These are phyloP conservation scores for Nebria brevicollis DNA, from an alignment of 2,888 invertebrate genomes.

Conservation along the genomic window DNA sequence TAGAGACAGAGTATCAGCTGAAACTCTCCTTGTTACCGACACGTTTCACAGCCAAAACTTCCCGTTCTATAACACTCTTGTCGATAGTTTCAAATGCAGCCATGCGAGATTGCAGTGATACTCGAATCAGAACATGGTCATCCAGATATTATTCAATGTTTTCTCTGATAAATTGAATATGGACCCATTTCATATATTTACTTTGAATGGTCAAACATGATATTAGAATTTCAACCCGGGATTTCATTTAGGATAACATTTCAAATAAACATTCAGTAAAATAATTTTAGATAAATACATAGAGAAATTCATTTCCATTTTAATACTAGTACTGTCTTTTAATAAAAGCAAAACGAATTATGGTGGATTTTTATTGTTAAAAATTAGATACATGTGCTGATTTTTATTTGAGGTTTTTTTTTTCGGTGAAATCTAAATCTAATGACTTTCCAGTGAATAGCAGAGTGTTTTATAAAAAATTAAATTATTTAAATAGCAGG, in stretches of 20 bases:
- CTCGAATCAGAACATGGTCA: background rate
- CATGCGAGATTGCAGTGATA: slow-evolving; percentile 14
- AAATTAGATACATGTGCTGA: background rate
- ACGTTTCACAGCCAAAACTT: background rate
- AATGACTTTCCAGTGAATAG: slow-evolving; percentile 24
- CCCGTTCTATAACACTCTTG: background rate
- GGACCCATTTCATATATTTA: background rate
- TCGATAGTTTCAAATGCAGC: slow-evolving; percentile 16
- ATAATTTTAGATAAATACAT: too few relatives aligned
- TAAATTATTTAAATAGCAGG: slow-evolving; percentile 45
- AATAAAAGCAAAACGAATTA: too few relatives aligned
- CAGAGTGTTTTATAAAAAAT: slow-evolving; percentile 44
- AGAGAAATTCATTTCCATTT: too few relatives aligned
- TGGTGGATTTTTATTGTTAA: too few relatives aligned
- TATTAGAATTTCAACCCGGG: background rate
- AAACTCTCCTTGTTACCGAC: slow-evolving; percentile 15
- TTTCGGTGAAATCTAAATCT: background rate
- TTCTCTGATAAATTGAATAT: slow-evolving; percentile 1
- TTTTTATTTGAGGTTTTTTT: background rate
- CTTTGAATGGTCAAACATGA: background rate
- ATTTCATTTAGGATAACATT: too few relatives aligned
- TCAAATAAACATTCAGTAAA: too few relatives aligned
- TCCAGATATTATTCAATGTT: background rate
- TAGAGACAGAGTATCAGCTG: background rate
- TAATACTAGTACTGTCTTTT: too few relatives aligned